These are phyloP conservation scores for human (Homo sapiens) DNA, from an alignment of 2,113 vertebrate species.

Conservation along the genomic window GRCh38 chr1:56223001-56223500, in stretches of 20 bases:
- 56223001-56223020: neutral
- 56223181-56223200: neutral
- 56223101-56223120: neutral
- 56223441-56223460: neutral
- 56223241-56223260: neutral
- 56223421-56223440: neutral
- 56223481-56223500: conserved; percentile 29
- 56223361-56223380: neutral
- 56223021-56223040: neutral
- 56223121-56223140: conserved; percentile 16
- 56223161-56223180: neutral
- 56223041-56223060: neutral
- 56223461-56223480: neutral
- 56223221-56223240: conserved; percentile 4
- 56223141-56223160: neutral
- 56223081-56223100: neutral
- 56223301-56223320: neutral
- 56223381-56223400: neutral
- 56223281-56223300: neutral
- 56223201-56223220: neutral
- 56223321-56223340: neutral
- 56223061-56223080: neutral
- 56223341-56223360: neutral
- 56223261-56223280: neutral
- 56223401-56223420: neutral